Evolutionary conservation across 2,888 invertebrate species (phyloP), one percentile per base, ranked within the genome.

Genomic region (Eurois occulta): DNA sequence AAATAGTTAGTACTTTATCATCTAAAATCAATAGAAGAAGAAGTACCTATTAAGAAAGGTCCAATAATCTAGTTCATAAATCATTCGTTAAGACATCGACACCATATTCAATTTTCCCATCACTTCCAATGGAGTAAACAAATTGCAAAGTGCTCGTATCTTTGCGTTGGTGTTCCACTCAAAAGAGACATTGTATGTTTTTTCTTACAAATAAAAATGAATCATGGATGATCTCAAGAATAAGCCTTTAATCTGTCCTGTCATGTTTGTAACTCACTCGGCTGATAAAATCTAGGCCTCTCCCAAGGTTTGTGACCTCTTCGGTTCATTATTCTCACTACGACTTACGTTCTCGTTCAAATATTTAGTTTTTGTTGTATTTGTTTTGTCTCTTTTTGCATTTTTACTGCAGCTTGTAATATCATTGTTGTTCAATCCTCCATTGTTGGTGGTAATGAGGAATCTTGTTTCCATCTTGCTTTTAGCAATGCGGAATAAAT

Each of bases 181-280:
- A 64, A 74, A 74, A 62, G 60, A 43, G 10, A 62, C 64, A 82
- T 67, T 84, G 85, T 72, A 16, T 80, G 8, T 72, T 73, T 72
- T 69, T 77, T 66, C 55, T 71, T 60, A 60, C 66, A 78, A 83
- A 75, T 78, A 66, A 70, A 70, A 83, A 84, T 85, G 85, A 87
- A 75, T 84, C 85, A 85, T 62, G 87, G 81, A 81, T 86, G 84
- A 88, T 84, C 88, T 84, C 75, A 78, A 79, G 64, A 76, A 70
- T 77, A 79, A 84, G 74, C 75, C 77, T 78, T 70, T 87, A 87
- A 87, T 87, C 87, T 82, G n/a, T n/a, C 48, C 74, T 75, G 73
- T 74, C 83, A 75, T 79, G 77, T 86, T 38, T 78, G 75, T 88
- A 86, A 80, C 68, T 83, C 86, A 83, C 80, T 83, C 71, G 76